These are phyloP conservation scores for Artibeus jamaicensis DNA, from an alignment of 2,797 vertebrate species.

Conservation along the genomic window DNA sequence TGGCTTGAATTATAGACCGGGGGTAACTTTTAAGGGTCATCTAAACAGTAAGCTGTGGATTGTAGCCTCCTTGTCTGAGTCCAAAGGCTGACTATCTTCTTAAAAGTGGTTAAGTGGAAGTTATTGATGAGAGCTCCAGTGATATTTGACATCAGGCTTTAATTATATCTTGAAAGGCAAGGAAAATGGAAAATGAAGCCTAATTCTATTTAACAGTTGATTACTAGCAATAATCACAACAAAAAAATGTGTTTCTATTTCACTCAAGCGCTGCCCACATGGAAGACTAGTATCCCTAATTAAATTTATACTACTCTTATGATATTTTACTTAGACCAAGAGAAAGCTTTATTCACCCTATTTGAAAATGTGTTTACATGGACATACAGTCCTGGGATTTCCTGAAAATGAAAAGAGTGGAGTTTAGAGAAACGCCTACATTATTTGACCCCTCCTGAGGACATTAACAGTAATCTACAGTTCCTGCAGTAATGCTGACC, in stretches of 20 bases:
- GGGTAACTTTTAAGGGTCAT: conserved; percentile 64
- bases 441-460: not conserved
- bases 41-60: conserved; percentile 30
- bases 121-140: conserved; percentile 63
- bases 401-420: conserved; percentile 29
- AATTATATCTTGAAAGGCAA: conserved; percentile 75
- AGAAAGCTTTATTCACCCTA: conserved; percentile 25
- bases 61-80: conserved; percentile 51
- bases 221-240: conserved; percentile 64
- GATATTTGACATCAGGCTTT: conserved; percentile 66
- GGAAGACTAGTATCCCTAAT: conserved; percentile 45
- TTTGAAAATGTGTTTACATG: conserved; percentile 42
- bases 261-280: conserved; percentile 24
- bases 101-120: conserved; percentile 71
- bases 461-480: not conserved
- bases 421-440: not conserved
- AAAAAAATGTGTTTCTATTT: conserved; percentile 64
- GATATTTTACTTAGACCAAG: conserved; percentile 45
- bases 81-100: conserved; percentile 40
- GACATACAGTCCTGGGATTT: not conserved
- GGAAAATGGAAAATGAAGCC: conserved; percentile 67
- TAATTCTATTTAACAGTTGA: conserved; percentile 70
- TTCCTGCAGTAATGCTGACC: no score
- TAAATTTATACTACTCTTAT: conserved; percentile 44
- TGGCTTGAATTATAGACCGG: conserved; percentile 55